A percentile compares a stretch with the other conserved stretches of the same genome.
Evolutionary conservation across 1,140 invertebrate genomes (phyloP).

Genomic region (Microplitis demolitor): DNA sequence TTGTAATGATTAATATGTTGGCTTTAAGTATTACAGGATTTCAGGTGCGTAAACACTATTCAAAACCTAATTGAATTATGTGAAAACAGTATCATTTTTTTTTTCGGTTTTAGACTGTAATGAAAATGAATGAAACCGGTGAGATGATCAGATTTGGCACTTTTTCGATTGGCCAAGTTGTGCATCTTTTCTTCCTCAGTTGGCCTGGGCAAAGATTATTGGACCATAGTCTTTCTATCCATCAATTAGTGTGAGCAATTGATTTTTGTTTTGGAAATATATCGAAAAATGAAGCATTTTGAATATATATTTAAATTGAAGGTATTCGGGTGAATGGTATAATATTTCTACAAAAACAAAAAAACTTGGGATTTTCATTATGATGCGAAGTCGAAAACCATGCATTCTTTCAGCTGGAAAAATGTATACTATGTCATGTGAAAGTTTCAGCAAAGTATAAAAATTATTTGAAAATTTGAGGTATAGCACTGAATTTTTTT

Average conservation of each 20-base stretch:
- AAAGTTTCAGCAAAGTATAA: slow-evolving; percentile 15
- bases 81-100: background rate
- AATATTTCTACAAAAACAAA: slow-evolving; percentile 11
- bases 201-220: slow-evolving; percentile 22
- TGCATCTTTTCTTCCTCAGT: slow-evolving; percentile 20
- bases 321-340: slow-evolving; percentile 29
- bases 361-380: slow-evolving; percentile 17
- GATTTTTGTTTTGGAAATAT: too few relatives aligned
- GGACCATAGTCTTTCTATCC: background rate
- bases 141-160: slow-evolving; percentile 3
- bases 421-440: slow-evolving; percentile 23
- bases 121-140: background rate
- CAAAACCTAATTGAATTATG: background rate
- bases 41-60: slow-evolving; percentile 8
- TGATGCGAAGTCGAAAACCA: slow-evolving; percentile 24
- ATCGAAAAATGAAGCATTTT: too few relatives aligned
- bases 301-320: slow-evolving; percentile 6
- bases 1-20: background rate
- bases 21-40: slow-evolving; percentile 15
- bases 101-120: background rate
- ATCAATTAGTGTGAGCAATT: slow-evolving; percentile 8
- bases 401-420: slow-evolving; percentile 30
- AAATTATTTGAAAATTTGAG: background rate
- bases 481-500: background rate
- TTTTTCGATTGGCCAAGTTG: background rate